Conservation (phyloP, 30 jellyfish, hydroid and myxozoan genomes). For the Hydractinia echinata region DNA sequence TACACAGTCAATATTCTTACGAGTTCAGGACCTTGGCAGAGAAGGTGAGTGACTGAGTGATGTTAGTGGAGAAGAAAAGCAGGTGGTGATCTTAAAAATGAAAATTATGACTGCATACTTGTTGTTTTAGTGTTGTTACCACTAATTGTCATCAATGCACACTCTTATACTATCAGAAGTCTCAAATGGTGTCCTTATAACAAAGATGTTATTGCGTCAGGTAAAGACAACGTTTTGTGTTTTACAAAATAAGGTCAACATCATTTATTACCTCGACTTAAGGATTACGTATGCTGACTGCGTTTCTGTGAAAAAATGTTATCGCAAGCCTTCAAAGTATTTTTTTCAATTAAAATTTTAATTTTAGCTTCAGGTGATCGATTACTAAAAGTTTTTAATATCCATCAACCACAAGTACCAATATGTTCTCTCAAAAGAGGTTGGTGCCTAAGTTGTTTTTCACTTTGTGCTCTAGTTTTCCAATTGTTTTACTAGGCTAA, state of each 20-base stretch:
- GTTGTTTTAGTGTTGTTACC: conserved; percentile 47
- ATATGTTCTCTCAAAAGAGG: conserved; percentile 40
- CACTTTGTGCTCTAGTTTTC: too few relatives aligned
- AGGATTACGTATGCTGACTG: too few relatives aligned
- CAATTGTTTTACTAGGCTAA: too few relatives aligned
- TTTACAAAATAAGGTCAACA: not conserved
- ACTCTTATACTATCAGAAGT: conserved; percentile 28
- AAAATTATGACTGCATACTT: not conserved
- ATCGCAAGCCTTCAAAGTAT: too few relatives aligned
- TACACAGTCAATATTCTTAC: conserved; percentile 33
- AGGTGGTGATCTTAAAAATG: not conserved
- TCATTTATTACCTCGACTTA: too few relatives aligned
- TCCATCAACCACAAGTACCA: conserved; percentile 41
- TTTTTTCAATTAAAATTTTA: not conserved
- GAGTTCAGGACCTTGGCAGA: not conserved
- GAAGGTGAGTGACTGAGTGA: not conserved
- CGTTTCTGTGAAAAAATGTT: too few relatives aligned
- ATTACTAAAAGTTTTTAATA: conserved; percentile 42
- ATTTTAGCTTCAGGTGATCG: conserved; percentile 55
- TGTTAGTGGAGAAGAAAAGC: not conserved
- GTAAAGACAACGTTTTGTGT: conserved; percentile 23
- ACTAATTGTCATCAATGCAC: conserved; percentile 41
- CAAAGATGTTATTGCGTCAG: conserved; percentile 47
- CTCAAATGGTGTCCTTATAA: conserved; percentile 59
- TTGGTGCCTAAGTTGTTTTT: not conserved